phyloP scores from a whole-genome alignment of 2,113 vertebrate genomes.

The Hiodon tergisus region DNA sequence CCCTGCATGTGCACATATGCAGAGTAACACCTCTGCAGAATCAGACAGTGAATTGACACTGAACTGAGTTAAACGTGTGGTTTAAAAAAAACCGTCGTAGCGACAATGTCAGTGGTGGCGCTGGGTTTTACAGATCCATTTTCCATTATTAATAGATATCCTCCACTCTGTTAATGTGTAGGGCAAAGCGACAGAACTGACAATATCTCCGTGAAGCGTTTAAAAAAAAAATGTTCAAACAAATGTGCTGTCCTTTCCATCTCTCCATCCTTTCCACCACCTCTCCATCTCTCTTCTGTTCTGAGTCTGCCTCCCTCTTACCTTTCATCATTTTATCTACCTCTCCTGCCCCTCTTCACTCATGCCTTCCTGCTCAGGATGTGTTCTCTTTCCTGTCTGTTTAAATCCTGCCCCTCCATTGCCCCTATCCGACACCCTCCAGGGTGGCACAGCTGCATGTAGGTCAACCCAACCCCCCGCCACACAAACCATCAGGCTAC shows the following conservation, averaged over 20 bases:
- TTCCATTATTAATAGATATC: too few species aligned
- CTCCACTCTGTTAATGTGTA: too few species aligned
- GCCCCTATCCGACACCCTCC: conserved; percentile 33
- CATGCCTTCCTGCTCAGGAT: conserved; percentile 39
- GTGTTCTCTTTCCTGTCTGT: conserved; percentile 28
- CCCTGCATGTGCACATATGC: background rate
- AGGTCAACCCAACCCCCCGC: conserved; percentile 54
- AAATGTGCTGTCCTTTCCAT: too few species aligned
- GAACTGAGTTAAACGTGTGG: too few species aligned
- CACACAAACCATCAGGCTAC: conserved; percentile 46
- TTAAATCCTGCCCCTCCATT: conserved; percentile 33
- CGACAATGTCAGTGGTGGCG: too few species aligned
- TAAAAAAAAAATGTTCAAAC: too few species aligned
- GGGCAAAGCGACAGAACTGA: too few species aligned
- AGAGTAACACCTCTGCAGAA: too few species aligned
- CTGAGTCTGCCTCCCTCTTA: background rate
- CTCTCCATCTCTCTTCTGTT: background rate
- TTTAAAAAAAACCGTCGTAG: too few species aligned
- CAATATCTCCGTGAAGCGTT: too few species aligned
- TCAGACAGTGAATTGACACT: too few species aligned
- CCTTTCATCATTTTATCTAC: background rate
- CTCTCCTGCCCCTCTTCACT: background rate
- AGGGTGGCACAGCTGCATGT: conserved; percentile 67
- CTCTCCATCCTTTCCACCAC: background rate
- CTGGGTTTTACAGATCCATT: too few species aligned